A percentile compares a stretch with the other conserved stretches of the same genome.
Conservation (phyloP, 2,888 invertebrate species). For the Gandaritis pyraliata region DNA sequence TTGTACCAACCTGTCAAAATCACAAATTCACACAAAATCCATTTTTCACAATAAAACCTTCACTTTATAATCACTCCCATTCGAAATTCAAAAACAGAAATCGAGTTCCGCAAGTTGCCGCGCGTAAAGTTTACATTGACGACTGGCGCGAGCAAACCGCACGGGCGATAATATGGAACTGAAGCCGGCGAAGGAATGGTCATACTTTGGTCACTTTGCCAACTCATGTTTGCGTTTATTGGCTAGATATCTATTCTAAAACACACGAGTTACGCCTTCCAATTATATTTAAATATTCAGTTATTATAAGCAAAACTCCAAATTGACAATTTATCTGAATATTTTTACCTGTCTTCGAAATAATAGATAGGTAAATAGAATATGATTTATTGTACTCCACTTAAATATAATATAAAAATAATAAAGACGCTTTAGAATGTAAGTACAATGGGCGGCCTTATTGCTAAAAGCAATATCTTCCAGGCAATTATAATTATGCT, state of each 20-base stretch:
- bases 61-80: slow-evolving; percentile 23
- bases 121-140: slow-evolving; percentile 40
- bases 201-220: slow-evolving; percentile 24
- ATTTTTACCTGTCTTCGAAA: too few relatives aligned
- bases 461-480: too few relatives aligned
- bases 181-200: slow-evolving; percentile 11
- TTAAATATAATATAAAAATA: too few relatives aligned
- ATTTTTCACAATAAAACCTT: slow-evolving; percentile 22
- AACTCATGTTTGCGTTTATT: slow-evolving; percentile 6
- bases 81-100: slow-evolving; percentile 16
- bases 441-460: too few relatives aligned
- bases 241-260: not conserved
- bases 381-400: too few relatives aligned
- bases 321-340: too few relatives aligned
- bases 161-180: slow-evolving; percentile 22
- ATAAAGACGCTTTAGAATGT: too few relatives aligned
- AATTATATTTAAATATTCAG: too few relatives aligned
- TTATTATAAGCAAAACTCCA: too few relatives aligned
- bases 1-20: slow-evolving; percentile 33
- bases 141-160: slow-evolving; percentile 11
- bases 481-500: too few relatives aligned
- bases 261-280: too few relatives aligned
- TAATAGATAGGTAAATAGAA: too few relatives aligned
- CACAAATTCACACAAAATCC: slow-evolving; percentile 36
- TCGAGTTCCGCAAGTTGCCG: slow-evolving; percentile 26